Conservation (phyloP, 2,113 vertebrate genomes). For the Lynx canadensis region DNA sequence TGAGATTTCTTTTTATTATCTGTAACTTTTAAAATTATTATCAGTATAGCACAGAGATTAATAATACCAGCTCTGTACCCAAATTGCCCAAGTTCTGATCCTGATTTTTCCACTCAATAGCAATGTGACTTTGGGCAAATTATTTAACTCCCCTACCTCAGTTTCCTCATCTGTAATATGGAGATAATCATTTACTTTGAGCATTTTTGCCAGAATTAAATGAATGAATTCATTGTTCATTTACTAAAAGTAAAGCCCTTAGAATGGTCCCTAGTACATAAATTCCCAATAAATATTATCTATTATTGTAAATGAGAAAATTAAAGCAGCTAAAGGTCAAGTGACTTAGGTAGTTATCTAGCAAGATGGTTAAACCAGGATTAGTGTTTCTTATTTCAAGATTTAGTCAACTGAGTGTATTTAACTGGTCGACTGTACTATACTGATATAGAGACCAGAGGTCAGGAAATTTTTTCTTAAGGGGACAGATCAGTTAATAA, state of each 20-base stretch:
- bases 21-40: not conserved
- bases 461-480: not conserved
- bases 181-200: not conserved
- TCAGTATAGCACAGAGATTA: not conserved
- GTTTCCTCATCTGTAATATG: not conserved
- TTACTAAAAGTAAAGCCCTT: not conserved
- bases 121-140: not conserved
- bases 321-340: constrained; percentile 22
- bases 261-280: not conserved
- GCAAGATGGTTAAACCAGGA: not conserved
- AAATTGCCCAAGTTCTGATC: not conserved
- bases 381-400: not conserved
- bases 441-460: not conserved
- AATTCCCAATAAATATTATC: not conserved
- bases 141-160: not conserved
- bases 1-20: constrained; percentile 17
- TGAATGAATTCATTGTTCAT: not conserved
- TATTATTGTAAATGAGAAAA: constrained; percentile 5
- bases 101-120: not conserved
- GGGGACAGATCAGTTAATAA: not conserved
- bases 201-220: constrained; percentile 19
- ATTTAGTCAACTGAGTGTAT: not conserved
- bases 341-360: not conserved
- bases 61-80: not conserved
- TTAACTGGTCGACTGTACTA: not conserved